Conservation (phyloP, 2,797 vertebrate species). For the Gymnoscopelus braueri region DNA sequence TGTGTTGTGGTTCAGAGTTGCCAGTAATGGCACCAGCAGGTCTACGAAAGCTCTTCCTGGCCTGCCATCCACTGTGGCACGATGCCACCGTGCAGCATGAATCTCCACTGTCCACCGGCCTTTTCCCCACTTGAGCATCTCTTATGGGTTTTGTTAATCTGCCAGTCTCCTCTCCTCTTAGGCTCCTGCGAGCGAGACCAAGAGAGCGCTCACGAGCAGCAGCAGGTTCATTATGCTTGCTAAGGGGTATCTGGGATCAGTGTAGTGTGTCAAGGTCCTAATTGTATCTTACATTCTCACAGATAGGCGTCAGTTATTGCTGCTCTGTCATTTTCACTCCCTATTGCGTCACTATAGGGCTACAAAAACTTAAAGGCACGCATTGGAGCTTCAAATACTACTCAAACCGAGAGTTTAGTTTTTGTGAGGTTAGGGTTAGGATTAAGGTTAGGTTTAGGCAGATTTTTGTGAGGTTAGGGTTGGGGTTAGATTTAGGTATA, state of each 20-base stretch:
- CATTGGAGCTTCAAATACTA: too few species aligned
- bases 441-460: too few species aligned
- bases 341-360: too few species aligned
- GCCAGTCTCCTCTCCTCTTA: constrained; percentile 39
- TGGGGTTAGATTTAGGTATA: too few species aligned
- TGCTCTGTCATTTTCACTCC: too few species aligned
- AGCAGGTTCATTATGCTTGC: neutral
- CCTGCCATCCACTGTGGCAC: constrained; percentile 24
- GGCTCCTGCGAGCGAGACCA: neutral
- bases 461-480: too few species aligned
- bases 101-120: constrained; percentile 47
- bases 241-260: neutral
- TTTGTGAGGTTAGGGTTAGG: too few species aligned
- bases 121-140: constrained; percentile 47
- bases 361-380: too few species aligned
- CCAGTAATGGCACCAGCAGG: constrained; percentile 23
- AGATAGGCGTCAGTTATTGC: too few species aligned
- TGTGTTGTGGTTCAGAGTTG: constrained; percentile 39
- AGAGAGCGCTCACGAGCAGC: constrained; percentile 1
- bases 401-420: too few species aligned
- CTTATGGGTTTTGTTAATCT: constrained; percentile 39
- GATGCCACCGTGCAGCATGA: constrained; percentile 46
- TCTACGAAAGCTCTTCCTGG: constrained; percentile 34
- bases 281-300: neutral
- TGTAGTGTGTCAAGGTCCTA: neutral